These are phyloP conservation scores for Perodicticus potto DNA, from an alignment of 2,797 vertebrate genomes.

Conservation along the genomic window DNA sequence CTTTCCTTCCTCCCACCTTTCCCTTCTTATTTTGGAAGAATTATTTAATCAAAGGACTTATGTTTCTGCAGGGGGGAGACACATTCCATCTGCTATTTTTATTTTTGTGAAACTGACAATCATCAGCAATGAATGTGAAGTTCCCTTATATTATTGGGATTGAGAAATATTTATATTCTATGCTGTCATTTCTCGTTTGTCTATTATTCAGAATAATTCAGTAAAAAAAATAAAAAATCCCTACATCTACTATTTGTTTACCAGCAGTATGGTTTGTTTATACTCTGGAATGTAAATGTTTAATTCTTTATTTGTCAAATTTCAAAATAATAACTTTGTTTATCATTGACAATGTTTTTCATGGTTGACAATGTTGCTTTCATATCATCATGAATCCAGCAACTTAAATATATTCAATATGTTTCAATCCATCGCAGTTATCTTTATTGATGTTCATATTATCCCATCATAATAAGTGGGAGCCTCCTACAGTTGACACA, in stretches of 20 bases:
- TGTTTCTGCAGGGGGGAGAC: neutral
- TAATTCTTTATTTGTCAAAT: neutral
- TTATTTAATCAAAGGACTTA: neutral
- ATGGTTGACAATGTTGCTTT: neutral
- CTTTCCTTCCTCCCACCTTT: neutral
- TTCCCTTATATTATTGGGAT: neutral
- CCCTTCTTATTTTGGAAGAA: neutral
- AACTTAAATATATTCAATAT: neutral
- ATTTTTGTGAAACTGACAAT: neutral
- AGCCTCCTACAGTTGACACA: neutral
- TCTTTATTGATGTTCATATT: neutral
- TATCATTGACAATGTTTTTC: neutral
- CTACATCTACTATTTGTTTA: neutral
- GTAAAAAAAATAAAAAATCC: neutral
- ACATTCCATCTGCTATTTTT: neutral
- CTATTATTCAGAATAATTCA: neutral
- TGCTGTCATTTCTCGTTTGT: neutral
- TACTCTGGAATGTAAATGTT: neutral
- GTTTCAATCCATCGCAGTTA: neutral
- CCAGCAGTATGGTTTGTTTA: neutral
- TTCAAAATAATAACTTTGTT: neutral
- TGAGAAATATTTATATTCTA: neutral
- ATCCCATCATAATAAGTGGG: neutral
- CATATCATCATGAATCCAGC: neutral
- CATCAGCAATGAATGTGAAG: neutral